Evolutionary conservation across 2,113 vertebrate species (phyloP).

Genomic region (Aldabrachelys gigantea): DNA sequence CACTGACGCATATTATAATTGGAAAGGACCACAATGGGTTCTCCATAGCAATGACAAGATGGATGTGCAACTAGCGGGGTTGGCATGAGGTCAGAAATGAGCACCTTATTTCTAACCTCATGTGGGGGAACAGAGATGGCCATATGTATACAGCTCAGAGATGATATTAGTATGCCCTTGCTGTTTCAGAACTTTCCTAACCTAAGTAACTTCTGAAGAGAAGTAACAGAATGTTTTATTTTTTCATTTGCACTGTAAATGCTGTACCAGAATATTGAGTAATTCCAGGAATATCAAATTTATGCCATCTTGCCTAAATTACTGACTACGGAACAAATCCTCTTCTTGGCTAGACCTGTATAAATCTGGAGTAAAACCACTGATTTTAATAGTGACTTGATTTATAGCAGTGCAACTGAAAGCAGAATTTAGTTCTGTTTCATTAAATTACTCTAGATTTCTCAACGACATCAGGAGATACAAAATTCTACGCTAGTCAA

Average conservation of each 20-base stretch:
- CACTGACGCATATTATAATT: not conserved
- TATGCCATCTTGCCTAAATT: slow-evolving; percentile 46
- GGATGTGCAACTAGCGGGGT: not conserved
- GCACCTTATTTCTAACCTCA: not conserved
- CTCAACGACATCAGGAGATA: not conserved
- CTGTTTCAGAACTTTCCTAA: not conserved
- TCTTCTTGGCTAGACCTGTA: accelerated
- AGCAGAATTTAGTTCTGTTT: not conserved
- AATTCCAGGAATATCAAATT: slow-evolving; percentile 39
- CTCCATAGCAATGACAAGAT: not conserved
- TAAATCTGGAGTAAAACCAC: not conserved
- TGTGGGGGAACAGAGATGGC: not conserved
- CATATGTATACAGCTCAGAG: not conserved
- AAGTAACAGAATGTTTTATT: not conserved
- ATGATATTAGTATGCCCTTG: not conserved
- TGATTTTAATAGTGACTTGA: not conserved
- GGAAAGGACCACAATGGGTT: accelerated
- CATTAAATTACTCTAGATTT: not conserved
- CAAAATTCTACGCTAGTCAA: not conserved
- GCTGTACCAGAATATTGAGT: slow-evolving; percentile 33
- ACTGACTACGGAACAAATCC: not conserved
- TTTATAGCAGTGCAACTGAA: not conserved
- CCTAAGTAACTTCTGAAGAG: no score
- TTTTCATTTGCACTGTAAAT: slow-evolving; percentile 33
- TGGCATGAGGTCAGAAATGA: accelerated